These are phyloP conservation scores for Phaethornis superciliosus DNA, from an alignment of 2,113 vertebrate species.

Conservation along the genomic window DNA sequence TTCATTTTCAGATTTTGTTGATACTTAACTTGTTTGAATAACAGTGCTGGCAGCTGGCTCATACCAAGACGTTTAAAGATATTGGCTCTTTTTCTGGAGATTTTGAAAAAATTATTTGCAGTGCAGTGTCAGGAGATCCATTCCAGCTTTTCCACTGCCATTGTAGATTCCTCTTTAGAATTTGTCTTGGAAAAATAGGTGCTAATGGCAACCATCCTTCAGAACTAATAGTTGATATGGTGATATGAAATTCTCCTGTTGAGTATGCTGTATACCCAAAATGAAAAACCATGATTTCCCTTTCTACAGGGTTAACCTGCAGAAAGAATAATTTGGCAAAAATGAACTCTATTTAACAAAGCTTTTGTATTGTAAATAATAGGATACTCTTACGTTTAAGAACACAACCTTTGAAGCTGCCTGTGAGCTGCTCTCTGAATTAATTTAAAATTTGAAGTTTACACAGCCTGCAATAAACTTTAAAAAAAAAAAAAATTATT, in stretches of 20 bases:
- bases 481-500: constrained; percentile 6
- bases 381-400: background rate
- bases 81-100: background rate
- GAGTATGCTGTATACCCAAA: fast-evolving
- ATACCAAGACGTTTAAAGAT: background rate
- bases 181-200: background rate
- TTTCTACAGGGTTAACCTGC: background rate
- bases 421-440: constrained; percentile 36
- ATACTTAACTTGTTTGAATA: background rate
- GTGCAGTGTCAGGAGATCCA: background rate
- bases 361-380: background rate
- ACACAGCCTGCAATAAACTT: constrained; percentile 76
- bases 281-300: background rate
- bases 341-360: background rate
- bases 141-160: background rate
- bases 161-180: background rate
- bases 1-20: background rate
- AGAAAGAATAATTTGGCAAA: background rate
- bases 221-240: background rate
- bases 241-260: too few species aligned
- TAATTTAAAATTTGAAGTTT: constrained; percentile 71
- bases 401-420: constrained; percentile 64
- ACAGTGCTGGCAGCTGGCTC: background rate
- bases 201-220: background rate
- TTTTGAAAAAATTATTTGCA: background rate